These are phyloP conservation scores for Nymphicus hollandicus DNA, from an alignment of 2,113 vertebrate species.

Conservation along the genomic window DNA sequence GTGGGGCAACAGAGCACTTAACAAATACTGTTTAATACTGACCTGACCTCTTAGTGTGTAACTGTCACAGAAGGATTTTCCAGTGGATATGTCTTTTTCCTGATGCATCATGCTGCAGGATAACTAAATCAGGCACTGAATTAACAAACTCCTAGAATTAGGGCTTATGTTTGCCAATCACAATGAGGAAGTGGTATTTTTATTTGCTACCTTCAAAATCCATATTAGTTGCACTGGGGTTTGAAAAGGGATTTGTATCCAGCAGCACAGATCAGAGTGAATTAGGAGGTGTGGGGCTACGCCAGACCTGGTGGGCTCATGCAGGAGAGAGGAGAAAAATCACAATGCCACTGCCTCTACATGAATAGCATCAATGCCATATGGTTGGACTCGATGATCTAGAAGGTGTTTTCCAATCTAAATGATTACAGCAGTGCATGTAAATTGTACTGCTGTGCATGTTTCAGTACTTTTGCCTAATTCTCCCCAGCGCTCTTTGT, in stretches of 20 bases:
- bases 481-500: not conserved
- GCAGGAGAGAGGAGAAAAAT: not conserved
- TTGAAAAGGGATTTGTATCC: not conserved
- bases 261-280: accelerated
- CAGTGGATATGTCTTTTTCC: not conserved
- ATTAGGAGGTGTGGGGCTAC: not conserved
- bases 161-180: accelerated
- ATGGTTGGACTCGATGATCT: not conserved
- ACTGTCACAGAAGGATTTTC: not conserved
- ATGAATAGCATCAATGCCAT: accelerated
- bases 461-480: not conserved
- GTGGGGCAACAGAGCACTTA: not conserved
- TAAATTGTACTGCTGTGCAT: not conserved
- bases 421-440: not conserved
- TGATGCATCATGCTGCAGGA: not conserved
- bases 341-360: accelerated
- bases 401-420: not conserved
- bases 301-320: not conserved
- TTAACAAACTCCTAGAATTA: not conserved
- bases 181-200: not conserved
- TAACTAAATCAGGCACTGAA: not conserved
- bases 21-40: not conserved
- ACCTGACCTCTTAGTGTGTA: not conserved
- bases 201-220: not conserved
- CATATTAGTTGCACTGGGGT: accelerated